Conservation (phyloP, 2,888 invertebrate genomes). For the Agriopis leucophaearia region DNA sequence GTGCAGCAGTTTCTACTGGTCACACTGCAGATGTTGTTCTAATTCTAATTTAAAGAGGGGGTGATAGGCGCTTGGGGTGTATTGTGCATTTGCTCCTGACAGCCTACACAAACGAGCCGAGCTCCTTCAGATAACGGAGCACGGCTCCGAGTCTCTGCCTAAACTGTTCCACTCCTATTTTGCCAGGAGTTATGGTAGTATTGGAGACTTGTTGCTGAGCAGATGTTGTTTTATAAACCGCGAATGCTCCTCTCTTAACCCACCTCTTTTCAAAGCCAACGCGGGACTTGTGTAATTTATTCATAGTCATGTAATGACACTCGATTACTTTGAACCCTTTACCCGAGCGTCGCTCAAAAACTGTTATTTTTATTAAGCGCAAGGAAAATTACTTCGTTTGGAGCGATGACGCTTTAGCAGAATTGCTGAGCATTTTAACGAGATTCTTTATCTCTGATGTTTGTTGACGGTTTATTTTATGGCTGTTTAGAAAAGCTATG, state of each 20-base stretch:
- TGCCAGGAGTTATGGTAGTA: no score
- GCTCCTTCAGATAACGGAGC: no score
- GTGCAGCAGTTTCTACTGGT: no score
- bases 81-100: no score
- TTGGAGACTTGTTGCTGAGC: no score
- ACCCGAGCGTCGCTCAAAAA: constrained; percentile 71
- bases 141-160: no score
- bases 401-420: constrained; percentile 43
- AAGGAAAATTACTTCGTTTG: constrained; percentile 71
- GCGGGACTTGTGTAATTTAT: constrained; percentile 81
- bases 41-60: no score
- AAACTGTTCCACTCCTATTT: no score
- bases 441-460: constrained; percentile 48
- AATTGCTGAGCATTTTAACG: constrained; percentile 42
- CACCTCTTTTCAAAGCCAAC: constrained; percentile 55
- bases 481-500: not conserved
- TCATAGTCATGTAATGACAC: constrained; percentile 86
- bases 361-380: constrained; percentile 76
- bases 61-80: no score
- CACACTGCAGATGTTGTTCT: no score
- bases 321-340: constrained; percentile 85
- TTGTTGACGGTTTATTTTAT: constrained; percentile 22
- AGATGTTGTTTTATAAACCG: not conserved
- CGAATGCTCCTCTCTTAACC: constrained; percentile 12
- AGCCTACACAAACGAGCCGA: no score